Conservation (phyloP, 2,797 vertebrate genomes). For the Protosalanx chinensis region DNA sequence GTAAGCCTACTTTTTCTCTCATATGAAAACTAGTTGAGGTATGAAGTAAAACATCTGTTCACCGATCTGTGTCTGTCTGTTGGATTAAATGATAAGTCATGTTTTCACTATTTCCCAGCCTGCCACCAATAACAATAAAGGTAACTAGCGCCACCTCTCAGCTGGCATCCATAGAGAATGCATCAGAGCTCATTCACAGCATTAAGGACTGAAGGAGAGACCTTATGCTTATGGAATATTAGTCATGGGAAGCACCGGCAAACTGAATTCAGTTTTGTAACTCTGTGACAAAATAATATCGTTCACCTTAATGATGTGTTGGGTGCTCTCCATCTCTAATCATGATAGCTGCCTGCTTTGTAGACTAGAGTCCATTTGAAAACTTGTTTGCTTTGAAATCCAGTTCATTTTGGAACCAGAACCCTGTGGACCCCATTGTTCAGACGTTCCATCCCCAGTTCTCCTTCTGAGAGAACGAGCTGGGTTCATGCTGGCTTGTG, state of each 20-base stretch:
- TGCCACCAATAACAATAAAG: conserved; percentile 81
- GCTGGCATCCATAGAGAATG: conserved; percentile 62
- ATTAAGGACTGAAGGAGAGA: neutral
- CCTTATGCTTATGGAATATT: conserved; percentile 62
- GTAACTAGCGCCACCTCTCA: conserved; percentile 70
- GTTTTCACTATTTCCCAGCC: conserved; percentile 74
- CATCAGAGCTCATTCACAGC: conserved; percentile 44
- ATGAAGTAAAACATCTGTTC: conserved; percentile 34
- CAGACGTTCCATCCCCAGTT: conserved; percentile 27
- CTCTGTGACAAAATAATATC: conserved; percentile 19
- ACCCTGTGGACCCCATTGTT: conserved; percentile 33
- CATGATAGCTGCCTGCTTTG: conserved; percentile 33
- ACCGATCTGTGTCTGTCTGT: conserved; percentile 57
- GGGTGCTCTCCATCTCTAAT: conserved; percentile 69
- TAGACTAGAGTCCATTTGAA: conserved; percentile 61
- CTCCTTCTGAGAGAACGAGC: neutral
- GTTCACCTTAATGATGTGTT: conserved; percentile 15
- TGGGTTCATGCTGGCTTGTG: conserved; percentile 29
- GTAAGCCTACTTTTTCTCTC: neutral
- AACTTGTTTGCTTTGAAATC: conserved; percentile 32
- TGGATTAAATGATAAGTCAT: conserved; percentile 67
- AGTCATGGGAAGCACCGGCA: conserved; percentile 62
- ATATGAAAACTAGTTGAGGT: neutral
- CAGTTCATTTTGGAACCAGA: conserved; percentile 32
- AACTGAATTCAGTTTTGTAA: conserved; percentile 19